Evolutionary conservation across 2,113 vertebrate species (phyloP), one percentile per base, ranked within the genome.

Genomic region (Paedocypris sp.): DNA sequence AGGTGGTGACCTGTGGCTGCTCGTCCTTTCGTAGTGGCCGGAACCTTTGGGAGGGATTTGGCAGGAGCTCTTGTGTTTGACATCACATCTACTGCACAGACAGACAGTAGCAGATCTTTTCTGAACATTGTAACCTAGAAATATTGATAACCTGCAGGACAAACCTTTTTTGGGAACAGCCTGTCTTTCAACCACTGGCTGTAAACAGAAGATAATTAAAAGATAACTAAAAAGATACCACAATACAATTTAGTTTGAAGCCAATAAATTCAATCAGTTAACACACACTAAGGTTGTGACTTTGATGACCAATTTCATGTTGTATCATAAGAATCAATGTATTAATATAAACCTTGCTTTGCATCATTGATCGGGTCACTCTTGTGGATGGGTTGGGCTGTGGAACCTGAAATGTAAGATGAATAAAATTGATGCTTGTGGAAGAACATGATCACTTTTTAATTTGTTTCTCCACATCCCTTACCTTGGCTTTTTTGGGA

Each of bases 311-410:
- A n/a, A n/a, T n/a, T n/a, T n/a, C n/a, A n/a, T n/a, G n/a, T n/a
- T n/a, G n/a, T n/a, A n/a, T n/a, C 15, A 13, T 13, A 6, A 18
- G 3, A 13, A 3, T n/a, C 12, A 13, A 57, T 48, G 11, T 25
- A 25, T 54, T 33, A 38, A 15, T 28, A 25, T 3, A 13, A 64
- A 83, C 81, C 73, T 68, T 79, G 12, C 67, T 74, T 38, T 66
- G 76, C 28, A 72, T 83, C 83, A 83, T 83, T 1, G 82, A 85
- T 12, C 85, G 85, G 0, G 84, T 85, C 13, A 87, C 75, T 68
- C 84, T 75, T 53, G 52, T 66, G 39, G 57, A 74, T 45, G 59
- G 75, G 9, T 32, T 7, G n/a, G 13, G 5, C 15, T 50, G 66
- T 20, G 29, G 20, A 12, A 18, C 33, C 62, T 60, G 13, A 45